These are phyloP conservation scores for Octodon degus DNA, from an alignment of 2,113 vertebrate genomes.

Conservation along the genomic window DNA sequence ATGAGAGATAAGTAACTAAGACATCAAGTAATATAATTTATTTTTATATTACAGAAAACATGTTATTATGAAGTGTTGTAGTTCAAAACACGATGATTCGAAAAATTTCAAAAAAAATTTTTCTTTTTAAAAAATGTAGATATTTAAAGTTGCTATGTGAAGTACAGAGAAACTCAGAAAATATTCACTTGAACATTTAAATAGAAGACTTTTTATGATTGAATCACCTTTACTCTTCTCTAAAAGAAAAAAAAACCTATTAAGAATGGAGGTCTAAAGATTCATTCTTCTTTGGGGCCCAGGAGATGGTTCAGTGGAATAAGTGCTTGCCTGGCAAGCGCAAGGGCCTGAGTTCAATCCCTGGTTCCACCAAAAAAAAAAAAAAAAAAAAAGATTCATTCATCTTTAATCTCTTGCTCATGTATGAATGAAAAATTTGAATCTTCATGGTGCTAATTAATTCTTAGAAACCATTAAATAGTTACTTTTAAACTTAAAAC, in stretches of 20 bases:
- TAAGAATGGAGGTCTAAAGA: neutral
- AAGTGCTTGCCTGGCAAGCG: no score
- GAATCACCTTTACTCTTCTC: neutral
- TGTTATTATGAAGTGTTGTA: neutral
- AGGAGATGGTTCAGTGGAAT: no score
- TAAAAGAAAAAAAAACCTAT: neutral
- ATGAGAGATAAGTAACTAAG: neutral
- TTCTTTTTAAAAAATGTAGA: neutral
- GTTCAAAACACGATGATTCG: neutral
- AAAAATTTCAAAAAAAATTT: neutral
- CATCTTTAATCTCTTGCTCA: neutral
- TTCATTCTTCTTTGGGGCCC: no score
- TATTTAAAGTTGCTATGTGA: neutral
- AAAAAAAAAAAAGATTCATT: no score
- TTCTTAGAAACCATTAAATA: neutral
- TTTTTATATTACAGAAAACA: neutral
- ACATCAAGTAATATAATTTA: neutral
- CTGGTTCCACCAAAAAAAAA: no score
- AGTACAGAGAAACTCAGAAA: neutral
- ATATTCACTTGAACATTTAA: neutral
- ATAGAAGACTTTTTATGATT: neutral
- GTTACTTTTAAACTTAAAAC: neutral
- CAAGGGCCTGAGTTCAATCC: no score
- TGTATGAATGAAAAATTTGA: neutral
- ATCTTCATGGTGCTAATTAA: neutral